phyloP scores from a whole-genome alignment of 2,113 vertebrate genomes.

The Fregata magnificens region DNA sequence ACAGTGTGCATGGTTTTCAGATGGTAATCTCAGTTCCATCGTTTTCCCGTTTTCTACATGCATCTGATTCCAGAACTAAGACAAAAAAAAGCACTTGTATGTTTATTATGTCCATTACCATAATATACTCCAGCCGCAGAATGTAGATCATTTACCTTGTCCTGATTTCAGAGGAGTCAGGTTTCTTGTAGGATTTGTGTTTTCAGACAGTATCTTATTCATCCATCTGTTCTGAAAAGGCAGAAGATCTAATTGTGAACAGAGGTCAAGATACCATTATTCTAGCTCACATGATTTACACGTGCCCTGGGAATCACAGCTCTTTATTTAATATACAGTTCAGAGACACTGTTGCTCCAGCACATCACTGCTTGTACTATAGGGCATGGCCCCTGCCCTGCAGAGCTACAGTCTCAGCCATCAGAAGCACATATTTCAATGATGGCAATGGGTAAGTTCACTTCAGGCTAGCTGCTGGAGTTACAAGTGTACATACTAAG shows the following conservation, averaged over 20 bases:
- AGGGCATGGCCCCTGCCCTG: background rate
- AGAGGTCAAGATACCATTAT: background rate
- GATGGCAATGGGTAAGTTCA: rapidly evolving
- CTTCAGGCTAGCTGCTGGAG: background rate
- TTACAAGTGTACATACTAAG: background rate
- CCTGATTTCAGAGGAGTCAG: background rate
- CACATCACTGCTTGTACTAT: background rate
- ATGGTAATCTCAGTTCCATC: background rate
- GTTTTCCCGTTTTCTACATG: background rate
- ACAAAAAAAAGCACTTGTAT: background rate
- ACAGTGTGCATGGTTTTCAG: background rate
- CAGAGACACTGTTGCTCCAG: background rate
- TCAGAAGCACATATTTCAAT: rapidly evolving
- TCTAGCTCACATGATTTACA: background rate
- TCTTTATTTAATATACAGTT: background rate
- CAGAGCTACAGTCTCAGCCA: background rate
- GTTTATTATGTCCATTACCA: background rate
- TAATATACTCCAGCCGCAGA: background rate
- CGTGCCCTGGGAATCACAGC: background rate
- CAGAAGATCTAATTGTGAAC: background rate
- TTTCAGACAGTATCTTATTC: background rate
- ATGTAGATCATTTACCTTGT: background rate
- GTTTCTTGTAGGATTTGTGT: background rate
- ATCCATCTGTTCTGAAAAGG: background rate
- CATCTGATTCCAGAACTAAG: background rate